A percentile compares a stretch with the other conserved stretches of the same genome.
These are phyloP conservation scores for Rhogogaster chlorosoma DNA, from an alignment of 2,888 invertebrate species.

Conservation along the genomic window DNA sequence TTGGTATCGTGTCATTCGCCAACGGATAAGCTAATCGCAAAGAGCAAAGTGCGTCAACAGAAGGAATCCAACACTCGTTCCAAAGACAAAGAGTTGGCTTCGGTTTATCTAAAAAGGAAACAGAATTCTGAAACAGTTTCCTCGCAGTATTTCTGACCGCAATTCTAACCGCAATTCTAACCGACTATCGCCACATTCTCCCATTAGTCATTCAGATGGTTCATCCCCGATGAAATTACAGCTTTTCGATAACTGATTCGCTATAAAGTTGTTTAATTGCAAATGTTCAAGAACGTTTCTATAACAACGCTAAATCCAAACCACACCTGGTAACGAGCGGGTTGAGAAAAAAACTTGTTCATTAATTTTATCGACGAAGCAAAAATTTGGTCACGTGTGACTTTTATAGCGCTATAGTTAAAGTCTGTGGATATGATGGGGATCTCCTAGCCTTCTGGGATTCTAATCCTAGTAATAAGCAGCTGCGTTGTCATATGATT, in stretches of 20 bases:
- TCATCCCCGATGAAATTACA: neutral
- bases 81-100: slow-evolving; percentile 18
- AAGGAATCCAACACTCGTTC: neutral
- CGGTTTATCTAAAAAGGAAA: slow-evolving; percentile 46
- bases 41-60: slow-evolving; percentile 18
- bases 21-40: slow-evolving; percentile 25
- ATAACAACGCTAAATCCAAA: neutral
- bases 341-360: neutral
- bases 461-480: neutral
- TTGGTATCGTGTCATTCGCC: slow-evolving; percentile 20
- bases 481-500: neutral
- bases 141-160: slow-evolving; percentile 12
- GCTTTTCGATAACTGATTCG: neutral
- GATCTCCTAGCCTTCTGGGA: neutral
- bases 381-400: neutral
- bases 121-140: slow-evolving; percentile 33
- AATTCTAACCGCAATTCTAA: neutral
- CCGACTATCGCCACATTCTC: too few species aligned
- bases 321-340: neutral
- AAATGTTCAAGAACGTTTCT: neutral
- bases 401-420: neutral
- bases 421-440: neutral
- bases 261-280: neutral
- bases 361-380: neutral
- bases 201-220: neutral